Percentiles rank a stretch among this genome's conserved stretches.
phyloP scores from a whole-genome alignment of 2,888 invertebrate genomes.

The Drosophila koepferae region DNA sequence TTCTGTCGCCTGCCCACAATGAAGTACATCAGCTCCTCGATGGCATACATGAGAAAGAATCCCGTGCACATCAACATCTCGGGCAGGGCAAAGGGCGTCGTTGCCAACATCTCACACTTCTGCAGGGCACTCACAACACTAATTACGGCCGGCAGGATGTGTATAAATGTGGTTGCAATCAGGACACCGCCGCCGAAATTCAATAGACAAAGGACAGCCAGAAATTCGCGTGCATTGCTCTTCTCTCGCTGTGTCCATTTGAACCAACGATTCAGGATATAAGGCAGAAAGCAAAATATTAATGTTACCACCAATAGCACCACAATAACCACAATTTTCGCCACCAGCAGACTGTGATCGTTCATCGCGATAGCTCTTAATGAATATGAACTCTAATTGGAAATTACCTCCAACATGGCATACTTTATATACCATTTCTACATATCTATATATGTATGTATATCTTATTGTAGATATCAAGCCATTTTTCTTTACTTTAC shows the following conservation, averaged over 20 bases:
- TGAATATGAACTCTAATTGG: slow-evolving; percentile 1
- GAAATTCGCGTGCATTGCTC: slow-evolving; percentile 79
- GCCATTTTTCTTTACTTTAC: slow-evolving; percentile 4
- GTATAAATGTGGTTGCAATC: slow-evolving; percentile 92
- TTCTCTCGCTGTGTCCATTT: slow-evolving; percentile 86
- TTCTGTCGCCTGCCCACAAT: slow-evolving; percentile 87
- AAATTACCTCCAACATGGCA: background rate
- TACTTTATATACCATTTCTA: slow-evolving; percentile 31
- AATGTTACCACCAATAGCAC: slow-evolving; percentile 91
- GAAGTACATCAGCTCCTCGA: slow-evolving; percentile 91
- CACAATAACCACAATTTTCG: slow-evolving; percentile 92
- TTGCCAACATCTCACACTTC: slow-evolving; percentile 84
- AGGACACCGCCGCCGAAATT: slow-evolving; percentile 94
- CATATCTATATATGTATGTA: background rate
- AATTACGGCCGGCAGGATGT: slow-evolving; percentile 91
- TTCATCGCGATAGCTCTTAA: slow-evolving; percentile 21
- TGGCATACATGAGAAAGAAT: slow-evolving; percentile 91
- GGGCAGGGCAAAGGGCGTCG: slow-evolving; percentile 88
- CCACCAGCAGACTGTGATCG: slow-evolving; percentile 78
- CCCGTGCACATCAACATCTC: slow-evolving; percentile 91
- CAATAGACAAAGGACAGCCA: slow-evolving; percentile 88
- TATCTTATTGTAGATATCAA: slow-evolving; percentile 7
- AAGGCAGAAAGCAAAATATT: slow-evolving; percentile 90
- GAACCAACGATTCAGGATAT: slow-evolving; percentile 89
- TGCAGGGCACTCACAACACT: slow-evolving; percentile 88